Evolutionary conservation across 2,888 invertebrate genomes (phyloP).

Genomic region (Megalurothrips usitatus): DNA sequence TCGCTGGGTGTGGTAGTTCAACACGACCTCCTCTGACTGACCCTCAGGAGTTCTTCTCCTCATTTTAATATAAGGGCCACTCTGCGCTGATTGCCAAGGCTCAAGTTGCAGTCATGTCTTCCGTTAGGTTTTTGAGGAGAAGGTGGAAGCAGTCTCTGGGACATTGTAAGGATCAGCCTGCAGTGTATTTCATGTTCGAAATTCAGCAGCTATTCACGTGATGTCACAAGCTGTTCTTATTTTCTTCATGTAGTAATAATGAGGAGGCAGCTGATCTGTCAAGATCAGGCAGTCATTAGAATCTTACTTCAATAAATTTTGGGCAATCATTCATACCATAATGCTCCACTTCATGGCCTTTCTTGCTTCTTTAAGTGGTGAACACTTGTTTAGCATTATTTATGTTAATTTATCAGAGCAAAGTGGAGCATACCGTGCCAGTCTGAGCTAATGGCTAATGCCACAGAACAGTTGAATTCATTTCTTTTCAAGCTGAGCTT

Average conservation of each 20-base stretch:
- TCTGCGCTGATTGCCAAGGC: constrained; percentile 12
- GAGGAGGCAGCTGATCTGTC: constrained; percentile 3
- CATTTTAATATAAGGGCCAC: background rate
- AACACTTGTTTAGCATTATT: background rate
- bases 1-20: background rate
- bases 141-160: background rate
- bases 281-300: constrained; percentile 9
- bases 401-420: background rate
- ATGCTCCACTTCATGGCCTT: background rate
- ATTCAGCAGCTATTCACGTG: background rate
- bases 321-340: background rate
- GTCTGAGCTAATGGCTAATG: background rate
- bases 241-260: background rate
- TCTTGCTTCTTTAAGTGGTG: background rate
- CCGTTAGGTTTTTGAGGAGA: constrained; percentile 8
- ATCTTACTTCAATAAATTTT: background rate
- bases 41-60: background rate
- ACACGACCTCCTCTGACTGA: background rate
- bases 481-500: constrained; percentile 2
- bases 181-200: background rate
- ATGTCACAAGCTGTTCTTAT: background rate
- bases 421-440: background rate
- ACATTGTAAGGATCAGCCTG: background rate
- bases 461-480: background rate
- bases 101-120: constrained; percentile 22